Percentiles rank a stretch among this genome's conserved stretches.
Evolutionary conservation across 1,140 invertebrate species (phyloP).

Genomic region (Asbolus verrucosus): DNA sequence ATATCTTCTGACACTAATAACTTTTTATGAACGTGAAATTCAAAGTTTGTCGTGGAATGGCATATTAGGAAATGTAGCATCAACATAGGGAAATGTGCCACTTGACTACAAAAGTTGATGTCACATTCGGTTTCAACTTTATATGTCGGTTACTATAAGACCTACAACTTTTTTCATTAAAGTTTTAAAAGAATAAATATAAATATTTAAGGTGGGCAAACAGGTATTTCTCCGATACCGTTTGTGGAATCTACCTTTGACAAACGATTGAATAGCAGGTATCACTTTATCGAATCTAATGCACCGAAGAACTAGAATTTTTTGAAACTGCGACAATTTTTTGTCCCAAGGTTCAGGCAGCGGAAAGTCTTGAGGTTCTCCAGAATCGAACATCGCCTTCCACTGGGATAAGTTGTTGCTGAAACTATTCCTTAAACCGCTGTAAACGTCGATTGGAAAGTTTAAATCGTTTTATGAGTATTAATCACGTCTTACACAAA

Average conservation of each 20-base stretch:
- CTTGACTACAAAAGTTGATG: too few relatives aligned
- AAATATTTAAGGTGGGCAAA: too few relatives aligned
- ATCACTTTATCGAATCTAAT: conserved; percentile 91
- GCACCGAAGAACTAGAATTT: conserved; percentile 82
- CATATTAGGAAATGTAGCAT: too few relatives aligned
- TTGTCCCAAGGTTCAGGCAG: conserved; percentile 78
- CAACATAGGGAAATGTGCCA: too few relatives aligned
- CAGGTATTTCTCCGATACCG: too few relatives aligned
- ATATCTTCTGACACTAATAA: too few relatives aligned
- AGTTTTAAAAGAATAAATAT: too few relatives aligned
- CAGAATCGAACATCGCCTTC: conserved; percentile 81
- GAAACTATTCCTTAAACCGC: conserved; percentile 75
- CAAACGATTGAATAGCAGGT: conserved; percentile 82
- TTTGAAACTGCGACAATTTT: conserved; percentile 79
- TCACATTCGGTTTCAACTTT: too few relatives aligned
- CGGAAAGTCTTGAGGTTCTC: conserved; percentile 74
- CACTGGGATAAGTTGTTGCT: conserved; percentile 71
- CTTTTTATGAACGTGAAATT: too few relatives aligned
- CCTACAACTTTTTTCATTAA: too few relatives aligned
- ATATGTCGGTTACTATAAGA: too few relatives aligned
- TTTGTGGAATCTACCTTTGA: conserved; percentile 74
- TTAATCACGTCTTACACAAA: conserved; percentile 68
- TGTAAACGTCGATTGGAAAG: conserved; percentile 60
- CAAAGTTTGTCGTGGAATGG: too few relatives aligned
- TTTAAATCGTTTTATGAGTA: conserved; percentile 5